A percentile compares a stretch with the other conserved stretches of the same genome.
Evolutionary conservation across 1,140 invertebrate genomes (phyloP).

Genomic region (Cydia splendana): DNA sequence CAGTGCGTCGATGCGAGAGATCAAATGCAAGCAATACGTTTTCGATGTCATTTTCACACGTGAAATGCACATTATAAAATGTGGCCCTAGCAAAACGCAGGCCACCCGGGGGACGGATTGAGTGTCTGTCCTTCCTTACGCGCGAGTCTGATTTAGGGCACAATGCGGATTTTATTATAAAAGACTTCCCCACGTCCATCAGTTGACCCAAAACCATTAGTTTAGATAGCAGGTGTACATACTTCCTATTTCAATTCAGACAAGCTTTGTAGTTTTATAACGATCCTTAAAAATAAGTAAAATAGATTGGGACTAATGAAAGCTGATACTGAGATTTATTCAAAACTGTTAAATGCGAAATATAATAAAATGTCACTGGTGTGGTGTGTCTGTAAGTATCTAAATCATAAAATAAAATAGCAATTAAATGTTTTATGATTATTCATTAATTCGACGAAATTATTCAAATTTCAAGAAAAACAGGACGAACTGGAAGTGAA

Average conservation of each 20-base stretch:
- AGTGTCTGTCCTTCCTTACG: conserved; percentile 40
- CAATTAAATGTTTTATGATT: too few relatives aligned
- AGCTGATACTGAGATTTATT: too few relatives aligned
- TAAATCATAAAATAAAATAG: too few relatives aligned
- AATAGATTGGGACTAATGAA: background rate
- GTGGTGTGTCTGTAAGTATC: too few relatives aligned
- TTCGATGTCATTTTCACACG: background rate
- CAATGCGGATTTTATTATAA: conserved; percentile 37
- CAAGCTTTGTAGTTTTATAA: background rate
- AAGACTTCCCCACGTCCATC: conserved; percentile 38
- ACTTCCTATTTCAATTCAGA: conserved; percentile 18
- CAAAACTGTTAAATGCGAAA: too few relatives aligned
- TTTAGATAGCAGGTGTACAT: conserved; percentile 28
- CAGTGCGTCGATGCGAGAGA: background rate
- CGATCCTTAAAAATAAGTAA: background rate
- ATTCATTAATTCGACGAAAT: too few relatives aligned
- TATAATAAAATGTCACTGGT: too few relatives aligned
- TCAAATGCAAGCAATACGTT: background rate
- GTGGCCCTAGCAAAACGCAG: conserved; percentile 33
- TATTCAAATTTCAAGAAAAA: too few relatives aligned
- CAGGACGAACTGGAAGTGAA: too few relatives aligned
- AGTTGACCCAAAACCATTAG: conserved; percentile 39
- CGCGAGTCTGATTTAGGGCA: conserved; percentile 38
- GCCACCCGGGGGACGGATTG: conserved; percentile 41
- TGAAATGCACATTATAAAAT: background rate